These are phyloP conservation scores for Ancistrus triradiatus DNA, from an alignment of 2,113 vertebrate genomes.

Conservation along the genomic window DNA sequence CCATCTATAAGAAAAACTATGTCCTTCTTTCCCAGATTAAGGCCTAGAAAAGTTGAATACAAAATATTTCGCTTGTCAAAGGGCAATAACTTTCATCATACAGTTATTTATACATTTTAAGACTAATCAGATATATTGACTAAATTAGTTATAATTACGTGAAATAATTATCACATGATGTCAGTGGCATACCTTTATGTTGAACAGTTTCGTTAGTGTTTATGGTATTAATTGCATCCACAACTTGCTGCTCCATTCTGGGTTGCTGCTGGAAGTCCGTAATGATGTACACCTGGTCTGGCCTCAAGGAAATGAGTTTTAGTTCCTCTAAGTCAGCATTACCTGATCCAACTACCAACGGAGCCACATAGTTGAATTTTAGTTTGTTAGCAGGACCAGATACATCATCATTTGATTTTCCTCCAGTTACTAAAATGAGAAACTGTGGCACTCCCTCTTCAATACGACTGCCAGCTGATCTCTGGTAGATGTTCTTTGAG, in stretches of 20 bases:
- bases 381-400: conserved; percentile 70
- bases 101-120: too few relatives aligned
- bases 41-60: conserved; percentile 43
- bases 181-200: not conserved
- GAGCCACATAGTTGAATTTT: conserved; percentile 76
- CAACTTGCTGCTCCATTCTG: conserved; percentile 74
- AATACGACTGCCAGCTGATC: conserved; percentile 84
- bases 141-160: too few relatives aligned
- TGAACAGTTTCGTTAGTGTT: conserved; percentile 54
- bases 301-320: conserved; percentile 77
- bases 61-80: not conserved
- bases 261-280: conserved; percentile 77
- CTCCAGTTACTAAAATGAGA: conserved; percentile 81
- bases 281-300: conserved; percentile 75
- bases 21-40: conserved; percentile 77
- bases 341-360: conserved; percentile 74
- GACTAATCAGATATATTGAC: too few relatives aligned
- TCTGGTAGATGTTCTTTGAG: conserved; percentile 80
- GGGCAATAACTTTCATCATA: too few relatives aligned
- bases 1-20: conserved; percentile 92
- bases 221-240: conserved; percentile 75
- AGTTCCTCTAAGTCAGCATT: conserved; percentile 75
- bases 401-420: conserved; percentile 79
- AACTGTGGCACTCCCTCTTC: conserved; percentile 92
- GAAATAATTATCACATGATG: not conserved